These are phyloP conservation scores for Eolophus roseicapilla DNA, from an alignment of 2,113 vertebrate genomes.

Conservation along the genomic window DNA sequence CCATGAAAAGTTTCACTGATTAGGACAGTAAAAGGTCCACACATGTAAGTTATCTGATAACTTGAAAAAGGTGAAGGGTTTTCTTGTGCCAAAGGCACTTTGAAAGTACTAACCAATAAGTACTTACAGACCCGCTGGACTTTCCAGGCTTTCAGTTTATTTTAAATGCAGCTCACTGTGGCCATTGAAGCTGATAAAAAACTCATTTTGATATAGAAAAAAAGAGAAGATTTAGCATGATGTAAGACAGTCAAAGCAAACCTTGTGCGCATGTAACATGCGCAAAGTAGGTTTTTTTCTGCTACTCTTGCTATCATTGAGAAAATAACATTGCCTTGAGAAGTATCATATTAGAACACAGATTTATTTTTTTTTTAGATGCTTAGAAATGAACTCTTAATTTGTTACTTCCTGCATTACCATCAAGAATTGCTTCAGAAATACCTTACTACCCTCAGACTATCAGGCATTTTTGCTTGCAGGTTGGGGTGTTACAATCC, in stretches of 20 bases:
- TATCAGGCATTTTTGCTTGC: background rate
- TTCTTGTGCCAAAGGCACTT: background rate
- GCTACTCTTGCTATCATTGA: background rate
- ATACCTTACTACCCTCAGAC: background rate
- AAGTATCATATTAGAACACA: background rate
- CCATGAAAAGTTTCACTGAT: background rate
- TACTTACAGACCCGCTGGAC: background rate
- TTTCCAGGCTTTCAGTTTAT: background rate
- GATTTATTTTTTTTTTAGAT: background rate
- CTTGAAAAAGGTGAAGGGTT: background rate
- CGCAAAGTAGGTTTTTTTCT: background rate
- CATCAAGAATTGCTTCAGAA: background rate
- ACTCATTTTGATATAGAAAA: background rate
- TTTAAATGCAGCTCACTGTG: background rate
- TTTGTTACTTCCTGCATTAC: background rate
- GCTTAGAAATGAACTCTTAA: background rate
- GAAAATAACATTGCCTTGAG: background rate
- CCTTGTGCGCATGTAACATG: background rate
- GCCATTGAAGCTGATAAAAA: background rate
- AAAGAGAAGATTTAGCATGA: background rate
- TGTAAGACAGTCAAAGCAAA: background rate
- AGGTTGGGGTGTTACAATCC: background rate
- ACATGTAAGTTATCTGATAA: rapidly evolving
- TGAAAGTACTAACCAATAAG: background rate
- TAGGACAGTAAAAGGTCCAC: background rate